phyloP scores from a whole-genome alignment of 2,888 invertebrate genomes.

The Aporophyla lueneburgensis region DNA sequence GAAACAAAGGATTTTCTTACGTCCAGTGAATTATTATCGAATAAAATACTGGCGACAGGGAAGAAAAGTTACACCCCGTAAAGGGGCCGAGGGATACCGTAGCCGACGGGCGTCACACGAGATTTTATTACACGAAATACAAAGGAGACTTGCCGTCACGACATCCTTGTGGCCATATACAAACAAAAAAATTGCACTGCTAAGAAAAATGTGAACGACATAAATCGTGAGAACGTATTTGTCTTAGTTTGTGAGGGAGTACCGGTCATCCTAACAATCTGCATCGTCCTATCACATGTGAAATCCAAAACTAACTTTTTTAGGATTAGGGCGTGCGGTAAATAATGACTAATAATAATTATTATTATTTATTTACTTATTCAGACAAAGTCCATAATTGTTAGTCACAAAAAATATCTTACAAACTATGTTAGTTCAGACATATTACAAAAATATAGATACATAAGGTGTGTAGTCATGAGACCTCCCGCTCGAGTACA shows the following conservation, averaged over 20 bases:
- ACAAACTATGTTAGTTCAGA: too few relatives aligned
- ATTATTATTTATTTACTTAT: too few relatives aligned
- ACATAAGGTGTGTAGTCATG: too few relatives aligned
- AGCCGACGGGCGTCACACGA: constrained; percentile 76
- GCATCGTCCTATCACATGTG: not conserved
- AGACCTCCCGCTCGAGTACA: too few relatives aligned
- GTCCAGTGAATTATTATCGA: constrained; percentile 83
- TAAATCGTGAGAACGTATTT: constrained; percentile 52
- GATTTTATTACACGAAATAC: constrained; percentile 86
- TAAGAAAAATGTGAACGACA: constrained; percentile 68
- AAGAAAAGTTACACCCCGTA: constrained; percentile 85
- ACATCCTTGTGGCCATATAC: constrained; percentile 77
- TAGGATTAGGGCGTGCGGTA: not conserved
- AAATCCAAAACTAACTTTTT: constrained; percentile 18
- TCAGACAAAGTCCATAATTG: too few relatives aligned
- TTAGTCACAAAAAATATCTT: too few relatives aligned
- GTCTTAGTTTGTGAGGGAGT: constrained; percentile 26
- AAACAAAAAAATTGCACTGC: constrained; percentile 76
- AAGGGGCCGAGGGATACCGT: constrained; percentile 81
- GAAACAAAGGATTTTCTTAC: constrained; percentile 80
- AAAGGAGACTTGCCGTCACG: constrained; percentile 78
- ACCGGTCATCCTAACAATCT: constrained; percentile 15
- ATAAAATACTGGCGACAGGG: constrained; percentile 86
- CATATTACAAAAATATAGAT: too few relatives aligned
- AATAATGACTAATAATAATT: not conserved